Conservation (phyloP, 1,140 invertebrate genomes). For the Drosophila takahashii region DNA sequence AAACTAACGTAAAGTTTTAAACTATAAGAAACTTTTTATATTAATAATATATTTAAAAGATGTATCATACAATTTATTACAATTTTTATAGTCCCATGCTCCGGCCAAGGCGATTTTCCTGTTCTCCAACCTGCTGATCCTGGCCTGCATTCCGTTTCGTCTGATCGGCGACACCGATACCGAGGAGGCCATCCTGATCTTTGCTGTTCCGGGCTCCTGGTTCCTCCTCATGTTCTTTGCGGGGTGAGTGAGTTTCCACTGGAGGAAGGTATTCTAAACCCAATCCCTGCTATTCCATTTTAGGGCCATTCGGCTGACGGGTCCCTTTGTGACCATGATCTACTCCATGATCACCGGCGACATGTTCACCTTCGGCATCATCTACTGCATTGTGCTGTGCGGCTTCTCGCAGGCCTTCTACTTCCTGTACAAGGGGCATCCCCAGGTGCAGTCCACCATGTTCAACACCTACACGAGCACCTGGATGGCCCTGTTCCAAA, state of each 20-base stretch:
- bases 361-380: constrained; percentile 98
- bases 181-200: constrained; percentile 96
- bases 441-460: constrained; percentile 91
- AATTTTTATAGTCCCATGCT: constrained; percentile 90
- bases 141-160: constrained; percentile 96
- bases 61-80: too few species aligned
- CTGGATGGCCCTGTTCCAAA: constrained; percentile 99
- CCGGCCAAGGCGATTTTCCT: constrained; percentile 98
- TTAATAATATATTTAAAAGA: too few species aligned
- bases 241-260: constrained; percentile 88
- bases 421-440: constrained; percentile 97
- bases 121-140: constrained; percentile 95
- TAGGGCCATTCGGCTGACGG: constrained; percentile 96
- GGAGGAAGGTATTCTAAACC: fast-evolving
- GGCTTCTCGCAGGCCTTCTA: constrained; percentile 98
- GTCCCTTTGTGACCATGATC: constrained; percentile 99
- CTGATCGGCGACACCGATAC: constrained; percentile 89
- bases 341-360: constrained; percentile 99
- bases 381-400: constrained; percentile 96
- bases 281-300: not conserved
- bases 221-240: constrained; percentile 99
- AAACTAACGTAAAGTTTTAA: too few species aligned
- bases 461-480: constrained; percentile 95
- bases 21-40: too few species aligned
- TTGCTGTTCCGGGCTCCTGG: constrained; percentile 97